Conservation (phyloP, 1,140 invertebrate species). For the Schlechtendalia chinensis region DNA sequence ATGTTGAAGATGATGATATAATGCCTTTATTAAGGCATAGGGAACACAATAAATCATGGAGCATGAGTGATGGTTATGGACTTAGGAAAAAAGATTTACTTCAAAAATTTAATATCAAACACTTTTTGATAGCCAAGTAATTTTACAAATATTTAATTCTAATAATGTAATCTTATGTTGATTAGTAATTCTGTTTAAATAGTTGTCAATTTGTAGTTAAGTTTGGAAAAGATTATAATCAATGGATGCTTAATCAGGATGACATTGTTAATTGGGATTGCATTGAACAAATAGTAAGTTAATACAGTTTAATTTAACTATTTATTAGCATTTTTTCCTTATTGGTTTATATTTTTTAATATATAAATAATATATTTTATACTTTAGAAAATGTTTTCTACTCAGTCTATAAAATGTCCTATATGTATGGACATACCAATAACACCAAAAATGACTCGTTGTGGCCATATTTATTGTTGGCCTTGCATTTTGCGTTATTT, state of each 20-base stretch:
- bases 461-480: constrained; percentile 96
- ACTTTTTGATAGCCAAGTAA: constrained; percentile 92
- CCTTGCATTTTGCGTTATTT: constrained; percentile 92
- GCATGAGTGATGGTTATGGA: constrained; percentile 70
- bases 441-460: constrained; percentile 87
- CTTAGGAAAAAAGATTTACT: constrained; percentile 57
- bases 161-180: not conserved
- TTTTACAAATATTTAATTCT: constrained; percentile 51
- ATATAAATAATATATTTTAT: constrained; percentile 50
- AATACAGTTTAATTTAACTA: constrained; percentile 2
- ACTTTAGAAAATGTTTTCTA: constrained; percentile 62
- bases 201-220: constrained; percentile 95
- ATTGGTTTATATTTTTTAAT: not conserved
- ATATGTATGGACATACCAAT: constrained; percentile 83
- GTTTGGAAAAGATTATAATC: constrained; percentile 72
- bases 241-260: constrained; percentile 80
- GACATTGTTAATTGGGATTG: constrained; percentile 85
- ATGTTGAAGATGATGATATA: constrained; percentile 55
- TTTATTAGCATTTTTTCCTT: no score
- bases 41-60: constrained; percentile 88
- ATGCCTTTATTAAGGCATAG: constrained; percentile 72
- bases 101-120: constrained; percentile 84
- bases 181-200: constrained; percentile 1
- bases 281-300: constrained; percentile 79
- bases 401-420: constrained; percentile 77